Evolutionary conservation across 2,888 invertebrate species (phyloP).

Genomic region (Periphyllus acericola): DNA sequence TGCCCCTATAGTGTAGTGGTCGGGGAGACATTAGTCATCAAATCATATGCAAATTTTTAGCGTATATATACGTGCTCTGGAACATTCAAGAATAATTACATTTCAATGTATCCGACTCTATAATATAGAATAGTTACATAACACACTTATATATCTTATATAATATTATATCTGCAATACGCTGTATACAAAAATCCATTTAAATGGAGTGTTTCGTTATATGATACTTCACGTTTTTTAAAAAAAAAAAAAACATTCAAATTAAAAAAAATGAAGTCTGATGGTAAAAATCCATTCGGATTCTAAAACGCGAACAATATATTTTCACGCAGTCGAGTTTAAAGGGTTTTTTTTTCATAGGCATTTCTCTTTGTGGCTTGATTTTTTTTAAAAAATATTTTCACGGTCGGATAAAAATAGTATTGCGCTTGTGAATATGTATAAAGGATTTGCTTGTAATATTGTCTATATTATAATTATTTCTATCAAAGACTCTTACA

Average conservation of each 20-base stretch:
- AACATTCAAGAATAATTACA: not conserved
- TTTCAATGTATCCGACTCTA: not conserved
- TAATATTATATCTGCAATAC: not conserved
- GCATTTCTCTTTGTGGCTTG: conserved; percentile 5
- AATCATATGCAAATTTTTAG: not conserved
- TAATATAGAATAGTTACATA: not conserved
- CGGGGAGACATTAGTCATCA: not conserved
- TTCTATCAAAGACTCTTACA: not conserved
- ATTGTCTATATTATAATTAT: not conserved
- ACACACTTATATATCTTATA: not conserved
- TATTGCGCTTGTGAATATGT: not conserved
- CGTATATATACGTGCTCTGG: not conserved
- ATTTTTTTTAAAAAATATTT: not conserved
- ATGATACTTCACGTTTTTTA: not conserved
- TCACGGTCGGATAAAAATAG: not conserved
- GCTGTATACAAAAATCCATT: not conserved
- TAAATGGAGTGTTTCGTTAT: not conserved
- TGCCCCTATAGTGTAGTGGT: not conserved
- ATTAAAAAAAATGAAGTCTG: not conserved
- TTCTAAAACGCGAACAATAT: conserved; percentile 13
- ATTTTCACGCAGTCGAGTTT: conserved; percentile 2
- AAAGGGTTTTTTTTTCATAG: conserved; percentile 12
- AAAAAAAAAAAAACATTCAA: not conserved
- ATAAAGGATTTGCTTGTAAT: not conserved
- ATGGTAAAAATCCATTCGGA: conserved; percentile 10